Evolutionary conservation across 1,140 invertebrate genomes (phyloP).

Genomic region (Magallana gigas): DNA sequence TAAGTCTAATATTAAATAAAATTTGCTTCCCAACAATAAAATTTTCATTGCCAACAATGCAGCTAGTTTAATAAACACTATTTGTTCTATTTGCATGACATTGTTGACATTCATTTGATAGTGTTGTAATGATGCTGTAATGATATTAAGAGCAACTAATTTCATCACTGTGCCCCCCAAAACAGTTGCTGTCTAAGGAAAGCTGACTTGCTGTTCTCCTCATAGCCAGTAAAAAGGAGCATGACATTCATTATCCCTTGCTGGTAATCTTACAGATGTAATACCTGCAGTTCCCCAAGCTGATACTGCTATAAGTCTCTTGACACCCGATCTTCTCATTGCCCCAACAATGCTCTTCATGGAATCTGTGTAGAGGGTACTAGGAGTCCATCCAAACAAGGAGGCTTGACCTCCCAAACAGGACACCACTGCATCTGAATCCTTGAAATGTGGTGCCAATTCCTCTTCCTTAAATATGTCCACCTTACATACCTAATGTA

Average conservation of each 20-base stretch:
- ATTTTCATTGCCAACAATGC: no score
- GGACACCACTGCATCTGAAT: slow-evolving; percentile 62
- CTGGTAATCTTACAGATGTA: no score
- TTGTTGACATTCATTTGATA: neutral
- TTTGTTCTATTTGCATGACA: no score
- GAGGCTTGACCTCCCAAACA: slow-evolving; percentile 40
- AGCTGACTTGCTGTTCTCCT: no score
- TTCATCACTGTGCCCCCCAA: no score
- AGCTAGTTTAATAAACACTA: no score
- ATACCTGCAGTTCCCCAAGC: slow-evolving; percentile 64
- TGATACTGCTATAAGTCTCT: slow-evolving; percentile 58
- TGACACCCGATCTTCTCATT: slow-evolving; percentile 61
- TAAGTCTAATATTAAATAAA: no score
- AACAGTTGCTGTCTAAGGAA: no score
- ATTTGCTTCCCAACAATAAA: no score
- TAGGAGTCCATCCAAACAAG: slow-evolving; percentile 35
- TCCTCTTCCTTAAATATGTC: slow-evolving; percentile 58
- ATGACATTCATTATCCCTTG: no score
- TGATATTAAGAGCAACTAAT: neutral
- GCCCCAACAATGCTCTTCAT: slow-evolving; percentile 51
- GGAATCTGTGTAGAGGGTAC: slow-evolving; percentile 58
- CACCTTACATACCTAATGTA: slow-evolving; percentile 56
- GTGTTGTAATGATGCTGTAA: no score
- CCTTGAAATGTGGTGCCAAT: slow-evolving; percentile 54
- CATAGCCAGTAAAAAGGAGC: no score